Base-by-base conservation (phyloP, 1,140 invertebrate genomes). In the Penaeus indicus region DNA sequence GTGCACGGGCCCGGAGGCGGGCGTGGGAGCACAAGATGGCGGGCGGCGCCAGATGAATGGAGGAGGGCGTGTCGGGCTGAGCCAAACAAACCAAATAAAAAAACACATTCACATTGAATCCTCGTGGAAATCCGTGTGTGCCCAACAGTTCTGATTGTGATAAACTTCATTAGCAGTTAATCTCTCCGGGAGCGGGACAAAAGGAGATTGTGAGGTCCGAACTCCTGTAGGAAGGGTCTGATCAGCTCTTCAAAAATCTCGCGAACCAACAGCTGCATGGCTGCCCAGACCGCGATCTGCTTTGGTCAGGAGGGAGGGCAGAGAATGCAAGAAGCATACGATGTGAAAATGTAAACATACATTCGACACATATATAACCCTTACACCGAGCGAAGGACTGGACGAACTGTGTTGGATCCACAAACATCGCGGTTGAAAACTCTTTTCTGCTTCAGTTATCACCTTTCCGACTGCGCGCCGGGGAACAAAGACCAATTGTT, bases 81-180 rank as follows among this genome's bases (percentile, higher is more conserved):
- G 85, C 77, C 85, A 80, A 86, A 86, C 85, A 86, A 79, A 86
- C 85, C 78, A 60, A 67, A 67, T 86, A 86, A 86, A 86, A 54
- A 86, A 86, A 86, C 85, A 86, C 85, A 86, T 64, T 86, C 77
- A 80, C 85, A 86, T 86, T 86, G 85, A 86, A 69, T 86, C 85
- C 85, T 79, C 77, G 85, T 38, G 85, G 77, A 86, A 86, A 86
- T 86, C 85, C 85, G 77, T 86, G 85, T 86, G 85, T 86, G 85
- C 78, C 85, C 85, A 86, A 86, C 85, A 86, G 85, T 86, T 86
- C 60, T 77, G 85, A 86, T 86, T 86, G 85, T 86, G 85, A 86
- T 86, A 80, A 80, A 69, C 72, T 86, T 86, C 85, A 86, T 86
- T 86, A 86, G 85, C 77, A 86, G 85, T 86, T 86, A 86, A 86